A percentile compares a stretch with the other conserved stretches of the same genome.
Evolutionary conservation across 1,140 invertebrate genomes (phyloP).

Genomic region (Lepidurus packardi): DNA sequence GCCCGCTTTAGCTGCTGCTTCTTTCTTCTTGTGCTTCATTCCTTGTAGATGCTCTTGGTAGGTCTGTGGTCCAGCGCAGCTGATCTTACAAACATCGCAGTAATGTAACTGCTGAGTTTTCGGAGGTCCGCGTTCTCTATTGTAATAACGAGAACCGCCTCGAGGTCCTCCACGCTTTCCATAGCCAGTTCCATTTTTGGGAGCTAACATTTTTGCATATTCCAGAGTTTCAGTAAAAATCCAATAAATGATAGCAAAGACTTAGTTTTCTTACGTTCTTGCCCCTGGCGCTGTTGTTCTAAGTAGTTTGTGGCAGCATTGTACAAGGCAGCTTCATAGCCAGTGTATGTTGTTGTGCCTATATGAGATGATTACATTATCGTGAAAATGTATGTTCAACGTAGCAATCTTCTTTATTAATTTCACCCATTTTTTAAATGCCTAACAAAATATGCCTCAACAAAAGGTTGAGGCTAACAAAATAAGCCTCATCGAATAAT

Average conservation of each 20-base stretch:
- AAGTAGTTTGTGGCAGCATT: slow-evolving; percentile 89
- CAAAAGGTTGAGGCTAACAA: too few relatives aligned
- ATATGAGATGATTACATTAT: neutral
- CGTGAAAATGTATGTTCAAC: neutral
- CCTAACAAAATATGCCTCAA: too few relatives aligned
- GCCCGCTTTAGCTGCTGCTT: slow-evolving; percentile 76
- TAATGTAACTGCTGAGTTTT: slow-evolving; percentile 89
- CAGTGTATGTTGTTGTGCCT: slow-evolving; percentile 44
- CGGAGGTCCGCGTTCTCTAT: slow-evolving; percentile 54
- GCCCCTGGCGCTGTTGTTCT: slow-evolving; percentile 60
- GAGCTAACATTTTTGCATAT: slow-evolving; percentile 20
- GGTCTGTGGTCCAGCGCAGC: slow-evolving; percentile 74
- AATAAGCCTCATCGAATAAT: too few relatives aligned
- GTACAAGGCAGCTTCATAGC: slow-evolving; percentile 86
- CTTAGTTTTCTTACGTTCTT: slow-evolving; percentile 33
- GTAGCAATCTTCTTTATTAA: neutral
- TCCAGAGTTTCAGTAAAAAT: slow-evolving; percentile 38
- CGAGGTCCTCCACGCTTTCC: neutral
- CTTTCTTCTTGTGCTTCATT: slow-evolving; percentile 98
- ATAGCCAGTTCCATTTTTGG: neutral
- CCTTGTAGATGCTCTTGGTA: slow-evolving; percentile 96
- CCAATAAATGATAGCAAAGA: neutral
- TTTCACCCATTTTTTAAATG: too few relatives aligned
- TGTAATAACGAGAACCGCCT: neutral
- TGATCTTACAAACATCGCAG: slow-evolving; percentile 96